These are phyloP conservation scores for Cynocephalus volans DNA, from an alignment of 2,113 vertebrate genomes.

Conservation along the genomic window DNA sequence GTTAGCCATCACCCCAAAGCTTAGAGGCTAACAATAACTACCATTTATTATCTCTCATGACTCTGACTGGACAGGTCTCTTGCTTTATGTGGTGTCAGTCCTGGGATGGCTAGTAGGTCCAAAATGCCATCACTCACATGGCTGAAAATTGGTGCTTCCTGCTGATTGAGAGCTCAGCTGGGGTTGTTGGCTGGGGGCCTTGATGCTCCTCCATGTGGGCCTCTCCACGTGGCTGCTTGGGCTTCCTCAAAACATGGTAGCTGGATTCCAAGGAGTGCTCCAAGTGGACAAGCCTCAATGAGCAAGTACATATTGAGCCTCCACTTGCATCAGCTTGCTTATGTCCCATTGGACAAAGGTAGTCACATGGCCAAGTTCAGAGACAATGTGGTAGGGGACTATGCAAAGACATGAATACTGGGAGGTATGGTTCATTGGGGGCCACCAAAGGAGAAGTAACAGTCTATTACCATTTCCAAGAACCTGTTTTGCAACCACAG, in stretches of 20 bases:
- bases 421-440: not conserved
- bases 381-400: not conserved
- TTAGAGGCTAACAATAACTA: not conserved
- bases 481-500: not conserved
- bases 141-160: not conserved
- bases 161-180: not conserved
- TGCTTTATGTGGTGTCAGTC: not conserved
- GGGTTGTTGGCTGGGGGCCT: not conserved
- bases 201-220: not conserved
- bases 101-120: not conserved
- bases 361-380: slow-evolving; percentile 33
- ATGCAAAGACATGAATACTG: not conserved
- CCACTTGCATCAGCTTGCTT: not conserved
- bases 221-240: not conserved
- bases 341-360: not conserved
- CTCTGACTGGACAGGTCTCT: not conserved
- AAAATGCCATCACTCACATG: not conserved
- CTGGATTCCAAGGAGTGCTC: not conserved
- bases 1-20: not conserved
- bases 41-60: not conserved
- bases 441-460: not conserved
- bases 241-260: not conserved
- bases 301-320: not conserved
- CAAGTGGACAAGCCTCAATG: not conserved
- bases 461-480: not conserved